Evolutionary conservation across 2,797 vertebrate species (phyloP).

Genomic region (Typhlichthys subterraneus): DNA sequence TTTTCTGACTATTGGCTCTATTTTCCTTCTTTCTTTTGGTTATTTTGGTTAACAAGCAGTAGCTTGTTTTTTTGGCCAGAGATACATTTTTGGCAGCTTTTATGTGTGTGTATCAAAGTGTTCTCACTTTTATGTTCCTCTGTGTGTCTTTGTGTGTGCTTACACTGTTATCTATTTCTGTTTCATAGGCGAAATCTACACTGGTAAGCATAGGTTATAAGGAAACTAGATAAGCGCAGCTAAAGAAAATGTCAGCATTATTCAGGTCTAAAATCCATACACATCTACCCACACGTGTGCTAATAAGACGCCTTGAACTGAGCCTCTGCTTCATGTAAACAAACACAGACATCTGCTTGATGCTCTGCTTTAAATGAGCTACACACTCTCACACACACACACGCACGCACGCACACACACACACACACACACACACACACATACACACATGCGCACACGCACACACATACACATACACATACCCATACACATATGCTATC

Average conservation of each 20-base stretch:
- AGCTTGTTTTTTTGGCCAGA: neutral
- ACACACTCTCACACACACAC: neutral
- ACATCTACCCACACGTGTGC: constrained; percentile 49
- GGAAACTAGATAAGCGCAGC: constrained; percentile 61
- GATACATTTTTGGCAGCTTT: neutral
- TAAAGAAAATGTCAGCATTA: constrained; percentile 64
- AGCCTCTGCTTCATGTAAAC: constrained; percentile 40
- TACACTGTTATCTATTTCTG: neutral
- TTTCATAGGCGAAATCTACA: constrained; percentile 37
- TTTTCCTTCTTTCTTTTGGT: too few relatives aligned
- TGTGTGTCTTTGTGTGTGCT: neutral
- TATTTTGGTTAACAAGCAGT: too few relatives aligned
- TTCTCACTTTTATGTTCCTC: neutral
- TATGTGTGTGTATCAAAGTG: neutral
- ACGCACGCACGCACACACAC: neutral
- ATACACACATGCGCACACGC: too few relatives aligned
- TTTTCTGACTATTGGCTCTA: too few relatives aligned
- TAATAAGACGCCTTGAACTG: constrained; percentile 61
- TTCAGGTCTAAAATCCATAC: constrained; percentile 51
- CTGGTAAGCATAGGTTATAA: constrained; percentile 36
- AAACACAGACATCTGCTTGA: constrained; percentile 35
- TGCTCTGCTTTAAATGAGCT: constrained; percentile 1
- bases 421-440: too few relatives aligned
- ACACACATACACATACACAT: too few relatives aligned
- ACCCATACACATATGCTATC: neutral